Evolutionary conservation across 2,113 vertebrate species (phyloP), one percentile per base, ranked within the genome.

Genomic region (Emydocephalus ijimae): DNA sequence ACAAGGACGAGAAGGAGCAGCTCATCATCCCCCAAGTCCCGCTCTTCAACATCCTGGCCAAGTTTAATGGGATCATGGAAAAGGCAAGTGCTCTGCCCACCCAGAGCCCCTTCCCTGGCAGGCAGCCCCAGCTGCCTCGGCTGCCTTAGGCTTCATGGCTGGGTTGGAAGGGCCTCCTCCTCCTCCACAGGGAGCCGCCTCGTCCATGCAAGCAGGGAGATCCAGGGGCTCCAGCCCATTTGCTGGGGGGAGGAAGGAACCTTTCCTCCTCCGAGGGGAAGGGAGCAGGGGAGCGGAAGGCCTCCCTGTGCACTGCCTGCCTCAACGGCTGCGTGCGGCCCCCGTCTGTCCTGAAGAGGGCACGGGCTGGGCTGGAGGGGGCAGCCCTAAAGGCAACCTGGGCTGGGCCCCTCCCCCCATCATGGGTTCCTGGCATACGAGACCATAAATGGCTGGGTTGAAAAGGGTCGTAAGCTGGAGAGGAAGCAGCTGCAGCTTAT

Each of bases 1-100:
- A 99, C 96, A 99, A 99, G 97, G 99, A 99, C 0, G 99, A 99
- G 97, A 99, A 99, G 94, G 99, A 99, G 96, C 99, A 99, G 97
- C 98, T 99, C 4, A 99, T 99, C 56, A 99, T 99, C 93, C 99
- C 99, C 1, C 99, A 99, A 96, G 99, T 99, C 43, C 99, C 99
- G 0, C 99, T 99, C 87, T 99, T 99, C 97, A 99, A 98, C 97
- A 99, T 99, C 97, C 95, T 99, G 97, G 98, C 97, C 88, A 99
- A 99, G 94, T 99, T 99, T 97, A 99, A 98, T 0, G 99, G 99
- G 8, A 98, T 96, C 96, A 99, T 98, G 0, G 99, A 99, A 95
- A 99, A 99, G 98, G 99, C 99, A 97, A 9, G 21, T 1, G 1
- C 2, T 8, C 18, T 20, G n/a, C 56, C 45, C 48, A 6, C 1